A percentile compares a stretch with the other conserved stretches of the same genome.
Evolutionary conservation across 2,888 invertebrate species (phyloP).

Genomic region (Mythimna pallens): DNA sequence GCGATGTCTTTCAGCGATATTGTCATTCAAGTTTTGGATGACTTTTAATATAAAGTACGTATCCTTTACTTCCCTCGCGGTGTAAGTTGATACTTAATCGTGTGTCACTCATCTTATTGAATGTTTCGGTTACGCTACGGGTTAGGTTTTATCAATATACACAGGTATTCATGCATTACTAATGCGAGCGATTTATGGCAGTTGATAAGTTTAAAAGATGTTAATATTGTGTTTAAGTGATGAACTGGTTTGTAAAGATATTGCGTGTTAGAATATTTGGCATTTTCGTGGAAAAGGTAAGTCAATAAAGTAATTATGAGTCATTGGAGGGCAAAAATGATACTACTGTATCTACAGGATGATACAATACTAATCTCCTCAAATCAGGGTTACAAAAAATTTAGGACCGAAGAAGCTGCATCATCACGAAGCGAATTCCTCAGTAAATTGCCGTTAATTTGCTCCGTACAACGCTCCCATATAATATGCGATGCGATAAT

Average conservation of each 20-base stretch:
- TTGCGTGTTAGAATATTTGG: constrained; percentile 6
- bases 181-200: constrained; percentile 46
- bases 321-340: neutral
- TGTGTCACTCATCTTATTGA: constrained; percentile 62
- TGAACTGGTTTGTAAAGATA: constrained; percentile 43
- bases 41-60: constrained; percentile 57
- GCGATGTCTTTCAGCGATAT: constrained; percentile 59
- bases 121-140: constrained; percentile 37
- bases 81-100: constrained; percentile 58
- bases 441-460: constrained; percentile 70
- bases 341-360: neutral
- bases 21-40: constrained; percentile 64
- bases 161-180: constrained; percentile 46
- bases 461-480: constrained; percentile 66
- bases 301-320: neutral
- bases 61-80: constrained; percentile 48
- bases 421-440: constrained; percentile 6
- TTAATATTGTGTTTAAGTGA: constrained; percentile 37
- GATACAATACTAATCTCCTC: neutral
- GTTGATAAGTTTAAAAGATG: constrained; percentile 43
- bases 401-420: neutral
- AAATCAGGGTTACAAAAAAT: neutral
- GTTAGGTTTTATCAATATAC: constrained; percentile 46
- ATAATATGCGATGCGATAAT: constrained; percentile 87
- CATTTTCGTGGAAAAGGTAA: constrained; percentile 11